Base-by-base conservation (phyloP, 1,140 invertebrate species). In the Drosophila ohnishii region DNA sequence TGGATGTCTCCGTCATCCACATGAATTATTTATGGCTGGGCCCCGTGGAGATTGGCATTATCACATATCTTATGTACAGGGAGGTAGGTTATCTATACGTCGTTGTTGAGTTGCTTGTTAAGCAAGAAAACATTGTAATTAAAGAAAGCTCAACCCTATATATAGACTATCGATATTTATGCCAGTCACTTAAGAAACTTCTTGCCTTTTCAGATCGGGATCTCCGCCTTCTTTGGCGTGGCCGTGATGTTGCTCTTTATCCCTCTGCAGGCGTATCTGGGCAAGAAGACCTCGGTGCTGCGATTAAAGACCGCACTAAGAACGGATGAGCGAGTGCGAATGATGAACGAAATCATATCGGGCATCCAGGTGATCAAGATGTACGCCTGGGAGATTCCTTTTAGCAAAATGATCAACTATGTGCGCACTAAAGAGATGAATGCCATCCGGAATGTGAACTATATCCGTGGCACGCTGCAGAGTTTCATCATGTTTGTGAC, bases 311-410 rank as follows among this genome's bases (percentile, higher is more conserved):
- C 95, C n/a, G 95, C 96, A 0, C 70, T 93, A 6, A 93, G 94
- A 73, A 97, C 97, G 0, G 97, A 98, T 89, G 95, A 97, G 81
- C 93, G 97, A 66, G 95, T 98, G 1, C 93, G 95, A 53, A 91
- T 97, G 53, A 98, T 98, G 96, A 97, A 96, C 87, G 97, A 98
- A 92, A 96, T 98, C n/a, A 95, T 98, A 22, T 94, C 94, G 48
- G 97, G 96, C 1, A 97, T 98, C 80, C 95, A 97, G 91, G 95
- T 97, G 1, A 97, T 98, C 28, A 98, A 98, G 93, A 97, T 98
- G 96, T 97, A 97, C 78, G 95, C 96, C 3, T 97, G 96, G 96
- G 96, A 97, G 90, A 94, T 94, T 77, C 94, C 95, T 0, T 97
- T 97, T 84, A 93, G 94, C 39, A 93, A 93, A 56, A 93, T 96